A percentile compares a stretch with the other conserved stretches of the same genome.
Conservation (phyloP, 1,140 invertebrate species). For the Doryteuthis pealeii region DNA sequence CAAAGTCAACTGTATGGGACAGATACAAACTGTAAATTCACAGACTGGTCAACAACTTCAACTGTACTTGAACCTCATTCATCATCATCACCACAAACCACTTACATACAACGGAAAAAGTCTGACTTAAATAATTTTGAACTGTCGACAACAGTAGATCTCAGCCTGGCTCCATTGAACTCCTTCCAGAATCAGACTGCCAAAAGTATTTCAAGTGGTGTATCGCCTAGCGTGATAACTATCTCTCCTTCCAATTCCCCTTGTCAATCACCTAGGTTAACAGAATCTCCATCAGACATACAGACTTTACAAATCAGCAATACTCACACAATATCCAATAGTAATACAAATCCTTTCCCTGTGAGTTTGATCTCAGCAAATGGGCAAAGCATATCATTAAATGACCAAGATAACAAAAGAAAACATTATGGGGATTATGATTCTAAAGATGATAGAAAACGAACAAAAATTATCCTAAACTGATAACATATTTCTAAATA, state of each 20-base stretch:
- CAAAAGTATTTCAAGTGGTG: neutral
- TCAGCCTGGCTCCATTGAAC: neutral
- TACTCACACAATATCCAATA: neutral
- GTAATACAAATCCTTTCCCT: neutral
- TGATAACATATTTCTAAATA: conserved; percentile 3
- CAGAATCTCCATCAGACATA: neutral
- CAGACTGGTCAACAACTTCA: neutral
- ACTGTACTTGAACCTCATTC: neutral
- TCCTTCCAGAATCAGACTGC: neutral
- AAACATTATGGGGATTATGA: neutral
- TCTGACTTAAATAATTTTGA: neutral
- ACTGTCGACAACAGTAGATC: neutral
- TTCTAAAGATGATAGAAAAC: neutral
- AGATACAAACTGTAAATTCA: neutral
- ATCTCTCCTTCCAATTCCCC: conserved; percentile 2
- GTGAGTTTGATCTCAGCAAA: neutral
- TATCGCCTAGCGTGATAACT: neutral
- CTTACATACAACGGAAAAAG: neutral
- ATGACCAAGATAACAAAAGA: neutral
- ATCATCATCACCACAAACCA: too few species aligned
- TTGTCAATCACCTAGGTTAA: neutral
- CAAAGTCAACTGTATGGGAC: neutral
- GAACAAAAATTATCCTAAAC: neutral
- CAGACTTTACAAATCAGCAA: neutral
- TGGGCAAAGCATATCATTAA: neutral